phyloP scores from a whole-genome alignment of 2,888 invertebrate species.

The Drosophila colorata region DNA sequence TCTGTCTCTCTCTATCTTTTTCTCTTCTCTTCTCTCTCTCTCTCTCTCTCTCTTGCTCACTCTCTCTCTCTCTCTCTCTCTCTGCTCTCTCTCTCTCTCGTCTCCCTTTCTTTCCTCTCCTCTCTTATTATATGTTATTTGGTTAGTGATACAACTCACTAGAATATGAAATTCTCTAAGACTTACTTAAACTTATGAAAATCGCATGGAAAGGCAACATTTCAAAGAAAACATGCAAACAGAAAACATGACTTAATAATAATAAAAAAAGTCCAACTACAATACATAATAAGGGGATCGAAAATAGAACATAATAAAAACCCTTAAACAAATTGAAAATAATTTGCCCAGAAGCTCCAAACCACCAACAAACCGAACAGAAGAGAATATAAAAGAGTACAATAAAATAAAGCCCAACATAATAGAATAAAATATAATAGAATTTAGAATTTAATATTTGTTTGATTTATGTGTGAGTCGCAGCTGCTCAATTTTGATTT shows the following conservation, averaged over 20 bases:
- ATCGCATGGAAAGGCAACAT: neutral
- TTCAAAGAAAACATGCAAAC: neutral
- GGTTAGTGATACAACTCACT: too few relatives aligned
- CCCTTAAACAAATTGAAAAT: constrained; percentile 15
- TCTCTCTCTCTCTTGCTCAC: too few relatives aligned
- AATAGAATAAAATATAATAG: constrained; percentile 4
- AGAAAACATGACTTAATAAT: too few relatives aligned
- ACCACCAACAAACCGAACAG: constrained; percentile 5
- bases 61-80: too few relatives aligned
- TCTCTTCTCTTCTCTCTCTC: too few relatives aligned
- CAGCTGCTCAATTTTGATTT: constrained; percentile 59
- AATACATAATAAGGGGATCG: neutral
- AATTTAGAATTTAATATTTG: constrained; percentile 30
- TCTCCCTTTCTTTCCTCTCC: too few relatives aligned
- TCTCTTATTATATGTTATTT: too few relatives aligned
- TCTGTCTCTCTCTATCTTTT: too few relatives aligned
- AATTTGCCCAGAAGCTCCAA: constrained; percentile 11
- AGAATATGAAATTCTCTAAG: too few relatives aligned
- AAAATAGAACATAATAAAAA: neutral
- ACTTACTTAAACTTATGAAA: too few relatives aligned
- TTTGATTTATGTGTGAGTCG: constrained; percentile 39
- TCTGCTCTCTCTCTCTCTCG: too few relatives aligned
- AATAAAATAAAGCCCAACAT: neutral
- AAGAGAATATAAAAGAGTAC: neutral
- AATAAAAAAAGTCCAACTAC: neutral